phyloP scores from a whole-genome alignment of 1,140 invertebrate genomes.

The Telenomus remus region DNA sequence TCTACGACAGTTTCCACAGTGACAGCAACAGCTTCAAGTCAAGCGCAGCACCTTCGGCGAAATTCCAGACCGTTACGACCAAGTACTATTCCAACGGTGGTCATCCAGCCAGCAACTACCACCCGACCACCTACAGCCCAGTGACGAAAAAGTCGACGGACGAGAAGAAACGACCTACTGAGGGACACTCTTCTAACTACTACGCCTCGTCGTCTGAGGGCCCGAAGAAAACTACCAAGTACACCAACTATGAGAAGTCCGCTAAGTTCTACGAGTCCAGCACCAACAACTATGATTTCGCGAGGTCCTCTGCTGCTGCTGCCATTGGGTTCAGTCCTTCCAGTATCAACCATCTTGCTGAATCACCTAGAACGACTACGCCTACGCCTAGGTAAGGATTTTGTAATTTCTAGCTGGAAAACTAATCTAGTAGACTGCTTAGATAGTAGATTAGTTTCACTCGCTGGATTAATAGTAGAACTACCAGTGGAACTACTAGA shows the following conservation, averaged over 20 bases:
- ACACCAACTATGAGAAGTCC: slow-evolving; percentile 64
- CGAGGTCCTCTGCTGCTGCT: slow-evolving; percentile 62
- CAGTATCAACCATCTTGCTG: slow-evolving; percentile 72
- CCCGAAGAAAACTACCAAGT: slow-evolving; percentile 67
- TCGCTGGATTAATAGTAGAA: no score
- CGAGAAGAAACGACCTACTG: slow-evolving; percentile 59
- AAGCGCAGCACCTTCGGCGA: slow-evolving; percentile 43
- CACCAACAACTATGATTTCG: slow-evolving; percentile 65
- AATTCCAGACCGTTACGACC: slow-evolving; percentile 59
- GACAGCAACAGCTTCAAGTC: slow-evolving; percentile 63
- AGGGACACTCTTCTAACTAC: slow-evolving; percentile 59
- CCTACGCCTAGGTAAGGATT: slow-evolving; percentile 65
- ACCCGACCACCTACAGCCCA: slow-evolving; percentile 74
- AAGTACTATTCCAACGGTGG: slow-evolving; percentile 69
- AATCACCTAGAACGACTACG: slow-evolving; percentile 69
- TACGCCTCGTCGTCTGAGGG: slow-evolving; percentile 65
- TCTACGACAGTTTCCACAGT: slow-evolving; percentile 62
- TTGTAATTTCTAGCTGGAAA: background rate
- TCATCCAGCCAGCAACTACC: slow-evolving; percentile 73
- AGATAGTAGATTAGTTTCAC: no score
- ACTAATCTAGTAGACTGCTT: no score
- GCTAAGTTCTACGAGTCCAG: slow-evolving; percentile 68
- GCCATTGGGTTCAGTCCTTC: slow-evolving; percentile 73
- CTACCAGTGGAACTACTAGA: no score
- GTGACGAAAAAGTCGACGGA: slow-evolving; percentile 64